Evolutionary conservation across 1,140 invertebrate species (phyloP), one percentile per base, ranked within the genome.

Genomic region (Aricia agestis): DNA sequence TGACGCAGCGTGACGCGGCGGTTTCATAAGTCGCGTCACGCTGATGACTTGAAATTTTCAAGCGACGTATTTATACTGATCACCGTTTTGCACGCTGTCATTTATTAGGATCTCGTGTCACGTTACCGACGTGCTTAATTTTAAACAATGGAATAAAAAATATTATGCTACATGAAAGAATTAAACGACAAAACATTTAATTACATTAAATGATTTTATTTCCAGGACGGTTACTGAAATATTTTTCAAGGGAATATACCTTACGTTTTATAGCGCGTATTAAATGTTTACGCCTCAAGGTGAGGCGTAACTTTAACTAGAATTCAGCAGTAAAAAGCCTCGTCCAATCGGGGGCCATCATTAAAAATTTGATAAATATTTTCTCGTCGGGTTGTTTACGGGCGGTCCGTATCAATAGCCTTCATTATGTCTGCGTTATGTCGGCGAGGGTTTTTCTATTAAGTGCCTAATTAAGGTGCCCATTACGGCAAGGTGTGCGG

Each of bases 401-500:
- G 19, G 59, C 10, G 19, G 6, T 10, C 59, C 18, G 59, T 63
- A 63, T 63, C 59, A 63, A 63, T 63, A 63, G 59, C 59, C 18
- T 63, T 63, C 59, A 63, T 63, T 63, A 63, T 19, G 67, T 68
- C 67, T 41, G 67, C 72, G 76, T 78, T 82, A 76, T 78, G 78
- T 57, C 75, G 68, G 68, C 36, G 61, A 13, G 70, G 72, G 42
- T 78, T 81, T 81, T 81, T 82, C 77, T 77, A 83, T 81, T 81
- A 81, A 83, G 74, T 76, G 80, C 31, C 77, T 80, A 82, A 83
- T 82, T 83, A 83, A 77, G 80, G 63, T 70, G 59, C 19, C 72
- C 72, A 81, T 81, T 79, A 76, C 72, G 57, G 69, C n/a, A 45
- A 72, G 66, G 67, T 69, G 72, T 45, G 36, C 45, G 71, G 73